Evolutionary conservation across 1,140 invertebrate genomes (phyloP).

Genomic region (Limonius californicus): DNA sequence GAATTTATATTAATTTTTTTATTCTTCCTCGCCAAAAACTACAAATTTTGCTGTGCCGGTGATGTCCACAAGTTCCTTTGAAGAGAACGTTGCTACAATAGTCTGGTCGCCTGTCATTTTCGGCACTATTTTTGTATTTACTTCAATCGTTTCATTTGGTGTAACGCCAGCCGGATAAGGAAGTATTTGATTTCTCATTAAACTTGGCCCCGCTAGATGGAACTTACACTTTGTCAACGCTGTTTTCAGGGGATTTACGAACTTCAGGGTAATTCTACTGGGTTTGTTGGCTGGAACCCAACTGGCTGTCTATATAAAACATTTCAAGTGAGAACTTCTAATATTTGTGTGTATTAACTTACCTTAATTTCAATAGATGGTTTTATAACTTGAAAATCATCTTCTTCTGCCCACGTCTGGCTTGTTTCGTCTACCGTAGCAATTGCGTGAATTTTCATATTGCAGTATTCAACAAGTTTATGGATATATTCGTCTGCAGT

Average conservation of each 20-base stretch:
- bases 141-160: conserved; percentile 51
- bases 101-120: conserved; percentile 51
- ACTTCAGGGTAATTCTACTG: conserved; percentile 55
- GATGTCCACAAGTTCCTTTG: conserved; percentile 61
- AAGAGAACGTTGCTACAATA: conserved; percentile 63
- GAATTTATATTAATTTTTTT: no score
- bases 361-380: conserved; percentile 65
- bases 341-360: no score
- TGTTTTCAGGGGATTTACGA: conserved; percentile 65
- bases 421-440: conserved; percentile 67
- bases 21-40: conserved; percentile 31
- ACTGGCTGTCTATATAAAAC: no score
- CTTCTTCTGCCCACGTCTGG: conserved; percentile 71
- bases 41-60: conserved; percentile 53
- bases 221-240: conserved; percentile 61
- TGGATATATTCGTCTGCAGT: conserved; percentile 62
- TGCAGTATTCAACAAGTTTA: conserved; percentile 71
- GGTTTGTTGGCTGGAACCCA: conserved; percentile 54
- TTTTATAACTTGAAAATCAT: conserved; percentile 70
- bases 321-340: no score
- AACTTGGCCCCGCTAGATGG: conserved; percentile 63
- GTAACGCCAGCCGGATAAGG: conserved; percentile 52
- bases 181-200: conserved; percentile 56
- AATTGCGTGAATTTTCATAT: conserved; percentile 68
- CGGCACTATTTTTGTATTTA: conserved; percentile 55